Evolutionary conservation across 2,888 invertebrate species (phyloP).

Genomic region (Sialis lutaria): DNA sequence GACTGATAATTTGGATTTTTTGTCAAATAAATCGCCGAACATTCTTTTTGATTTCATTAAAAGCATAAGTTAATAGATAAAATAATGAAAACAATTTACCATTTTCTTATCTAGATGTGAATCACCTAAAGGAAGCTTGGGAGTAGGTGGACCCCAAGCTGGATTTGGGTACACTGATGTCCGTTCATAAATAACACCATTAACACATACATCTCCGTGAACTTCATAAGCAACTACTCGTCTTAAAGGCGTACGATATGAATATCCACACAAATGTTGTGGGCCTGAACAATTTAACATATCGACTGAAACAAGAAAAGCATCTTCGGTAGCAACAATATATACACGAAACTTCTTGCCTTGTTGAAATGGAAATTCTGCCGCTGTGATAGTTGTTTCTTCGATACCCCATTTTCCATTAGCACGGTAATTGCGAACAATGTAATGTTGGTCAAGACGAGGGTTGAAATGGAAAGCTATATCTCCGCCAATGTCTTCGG

Average conservation of each 20-base stretch:
- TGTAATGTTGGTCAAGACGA: slow-evolving; percentile 56
- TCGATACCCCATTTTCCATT: slow-evolving; percentile 58
- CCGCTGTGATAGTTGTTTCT: slow-evolving; percentile 37
- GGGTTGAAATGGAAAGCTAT: slow-evolving; percentile 70
- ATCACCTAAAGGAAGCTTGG: not conserved
- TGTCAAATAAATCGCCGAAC: no score
- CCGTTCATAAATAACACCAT: slow-evolving; percentile 15
- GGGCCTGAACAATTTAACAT: slow-evolving; percentile 20
- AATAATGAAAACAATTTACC: not conserved
- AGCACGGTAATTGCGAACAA: slow-evolving; percentile 54
- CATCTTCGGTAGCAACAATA: slow-evolving; percentile 37
- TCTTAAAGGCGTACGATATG: slow-evolving; percentile 42
- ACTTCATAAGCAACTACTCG: slow-evolving; percentile 42
- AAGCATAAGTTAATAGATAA: no score
- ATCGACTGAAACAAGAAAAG: slow-evolving; percentile 52
- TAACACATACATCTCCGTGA: slow-evolving; percentile 40
- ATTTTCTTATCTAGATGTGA: not conserved
- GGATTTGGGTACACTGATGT: not conserved
- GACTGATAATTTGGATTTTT: no score
- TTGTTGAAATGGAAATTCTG: slow-evolving; percentile 23
- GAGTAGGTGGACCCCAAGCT: not conserved
- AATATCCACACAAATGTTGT: slow-evolving; percentile 50
- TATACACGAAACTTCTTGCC: slow-evolving; percentile 35
- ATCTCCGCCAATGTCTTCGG: slow-evolving; percentile 18
- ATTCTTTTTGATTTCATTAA: no score